These are phyloP conservation scores for Hypercompe scribonia DNA, from an alignment of 2,888 invertebrate genomes.

Conservation along the genomic window DNA sequence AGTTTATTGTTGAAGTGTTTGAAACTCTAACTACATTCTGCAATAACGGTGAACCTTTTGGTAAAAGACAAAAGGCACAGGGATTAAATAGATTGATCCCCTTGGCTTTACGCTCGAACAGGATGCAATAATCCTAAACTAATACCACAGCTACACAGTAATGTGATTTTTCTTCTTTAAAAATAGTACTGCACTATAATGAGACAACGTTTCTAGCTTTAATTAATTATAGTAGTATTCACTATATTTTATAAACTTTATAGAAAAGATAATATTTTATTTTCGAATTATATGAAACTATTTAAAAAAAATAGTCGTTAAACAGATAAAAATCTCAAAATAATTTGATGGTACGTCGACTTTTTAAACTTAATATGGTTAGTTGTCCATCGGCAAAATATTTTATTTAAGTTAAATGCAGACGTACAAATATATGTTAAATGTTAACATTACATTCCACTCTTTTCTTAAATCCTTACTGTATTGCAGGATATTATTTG, in stretches of 20 bases:
- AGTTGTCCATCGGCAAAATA: too few relatives aligned
- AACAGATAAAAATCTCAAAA: too few relatives aligned
- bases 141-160: neutral
- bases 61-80: neutral
- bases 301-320: too few relatives aligned
- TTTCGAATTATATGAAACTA: too few relatives aligned
- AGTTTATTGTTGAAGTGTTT: neutral
- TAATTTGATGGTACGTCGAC: too few relatives aligned
- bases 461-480: too few relatives aligned
- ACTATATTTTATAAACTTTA: too few relatives aligned
- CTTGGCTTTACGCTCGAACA: neutral
- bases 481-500: too few relatives aligned
- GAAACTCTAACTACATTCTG: neutral
- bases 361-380: too few relatives aligned
- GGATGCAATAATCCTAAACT: slow-evolving; percentile 2
- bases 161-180: neutral
- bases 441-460: too few relatives aligned
- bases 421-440: too few relatives aligned
- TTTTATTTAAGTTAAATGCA: too few relatives aligned
- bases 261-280: neutral
- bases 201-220: neutral
- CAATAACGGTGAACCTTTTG: neutral
- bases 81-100: neutral
- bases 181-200: neutral
- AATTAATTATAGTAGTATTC: neutral